A percentile compares a stretch with the other conserved stretches of the same genome.
phyloP scores from a whole-genome alignment of 2,797 vertebrate species.

The Gymnodraco acuticeps region DNA sequence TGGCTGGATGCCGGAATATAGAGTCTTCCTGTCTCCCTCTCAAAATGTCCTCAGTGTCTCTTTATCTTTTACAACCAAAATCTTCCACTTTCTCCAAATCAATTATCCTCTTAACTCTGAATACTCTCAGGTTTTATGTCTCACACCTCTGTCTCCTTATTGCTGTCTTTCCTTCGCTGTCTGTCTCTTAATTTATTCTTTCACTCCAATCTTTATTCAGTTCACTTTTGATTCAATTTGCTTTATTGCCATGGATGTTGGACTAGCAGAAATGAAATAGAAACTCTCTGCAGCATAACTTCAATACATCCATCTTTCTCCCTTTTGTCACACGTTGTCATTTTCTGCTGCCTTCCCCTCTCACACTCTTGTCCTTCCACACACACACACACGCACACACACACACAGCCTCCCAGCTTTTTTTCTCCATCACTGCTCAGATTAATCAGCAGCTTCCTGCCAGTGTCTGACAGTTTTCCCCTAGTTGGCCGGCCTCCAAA shows the following conservation, averaged over 20 bases:
- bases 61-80: neutral
- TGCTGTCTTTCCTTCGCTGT: neutral
- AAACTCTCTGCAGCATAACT: constrained; percentile 27
- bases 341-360: constrained; percentile 21
- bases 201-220: constrained; percentile 17
- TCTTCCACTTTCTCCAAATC: neutral
- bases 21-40: constrained; percentile 19
- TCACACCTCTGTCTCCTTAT: constrained; percentile 1
- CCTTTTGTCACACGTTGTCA: constrained; percentile 40
- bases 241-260: constrained; percentile 35
- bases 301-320: constrained; percentile 8
- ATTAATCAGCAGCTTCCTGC: constrained; percentile 72
- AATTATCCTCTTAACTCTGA: neutral
- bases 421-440: constrained; percentile 67
- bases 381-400: constrained; percentile 23
- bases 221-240: constrained; percentile 24
- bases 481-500: constrained; percentile 58
- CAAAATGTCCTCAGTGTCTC: constrained; percentile 2
- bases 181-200: constrained; percentile 9
- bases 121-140: neutral
- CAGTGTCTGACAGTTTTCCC: constrained; percentile 65
- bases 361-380: neutral
- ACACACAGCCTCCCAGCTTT: constrained; percentile 19
- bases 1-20: constrained; percentile 31
- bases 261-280: constrained; percentile 11